Evolutionary conservation across 2,888 invertebrate species (phyloP).

Genomic region (Notocelia uddmanniana): DNA sequence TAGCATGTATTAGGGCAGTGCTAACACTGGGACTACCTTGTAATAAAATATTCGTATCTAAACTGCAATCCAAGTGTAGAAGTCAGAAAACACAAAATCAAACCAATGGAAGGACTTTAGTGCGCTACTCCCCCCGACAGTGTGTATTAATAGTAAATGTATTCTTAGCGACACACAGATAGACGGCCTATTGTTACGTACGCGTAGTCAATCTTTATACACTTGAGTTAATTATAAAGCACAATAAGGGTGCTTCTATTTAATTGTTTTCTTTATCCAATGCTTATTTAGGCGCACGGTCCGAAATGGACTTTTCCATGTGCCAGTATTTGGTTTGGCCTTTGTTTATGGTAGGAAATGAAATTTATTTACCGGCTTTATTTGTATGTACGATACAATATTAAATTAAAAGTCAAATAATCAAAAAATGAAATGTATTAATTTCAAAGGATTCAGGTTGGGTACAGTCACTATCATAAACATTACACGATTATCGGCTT

Average conservation of each 20-base stretch:
- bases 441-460: no score
- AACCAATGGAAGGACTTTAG: background rate
- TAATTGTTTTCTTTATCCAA: constrained; percentile 33
- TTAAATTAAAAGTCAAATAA: no score
- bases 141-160: constrained; percentile 42
- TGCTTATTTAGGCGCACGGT: constrained; percentile 24
- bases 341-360: background rate
- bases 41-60: no score
- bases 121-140: background rate
- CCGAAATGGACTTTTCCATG: constrained; percentile 5
- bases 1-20: no score
- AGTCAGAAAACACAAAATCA: no score
- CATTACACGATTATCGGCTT: no score
- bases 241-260: constrained; percentile 37
- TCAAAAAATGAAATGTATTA: no score
- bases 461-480: no score
- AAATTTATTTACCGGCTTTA: background rate
- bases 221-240: constrained; percentile 36
- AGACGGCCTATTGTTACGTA: constrained; percentile 40
- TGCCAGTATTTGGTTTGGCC: background rate
- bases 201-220: constrained; percentile 40
- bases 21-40: no score
- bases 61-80: no score
- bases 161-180: constrained; percentile 38
- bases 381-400: background rate